Evolutionary conservation across 2,797 vertebrate genomes (phyloP).

Genomic region (Euthynnus affinis): DNA sequence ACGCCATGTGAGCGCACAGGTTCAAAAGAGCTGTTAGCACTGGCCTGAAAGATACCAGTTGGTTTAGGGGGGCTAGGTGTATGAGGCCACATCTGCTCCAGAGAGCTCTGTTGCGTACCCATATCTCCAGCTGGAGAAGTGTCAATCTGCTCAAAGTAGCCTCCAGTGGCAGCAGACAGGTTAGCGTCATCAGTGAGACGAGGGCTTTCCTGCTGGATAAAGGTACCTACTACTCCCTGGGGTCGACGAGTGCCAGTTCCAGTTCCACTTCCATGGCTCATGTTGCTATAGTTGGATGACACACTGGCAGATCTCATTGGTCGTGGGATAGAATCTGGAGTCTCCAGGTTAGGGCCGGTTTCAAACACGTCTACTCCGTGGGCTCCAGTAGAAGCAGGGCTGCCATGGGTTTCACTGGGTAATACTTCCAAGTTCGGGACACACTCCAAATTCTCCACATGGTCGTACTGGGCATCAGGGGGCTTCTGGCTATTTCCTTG

Average conservation of each 20-base stretch:
- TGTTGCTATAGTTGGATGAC: constrained; percentile 91
- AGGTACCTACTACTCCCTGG: constrained; percentile 90
- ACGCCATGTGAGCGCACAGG: constrained; percentile 93
- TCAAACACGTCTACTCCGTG: constrained; percentile 80
- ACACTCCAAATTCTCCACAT: constrained; percentile 94
- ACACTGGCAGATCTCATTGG: constrained; percentile 90
- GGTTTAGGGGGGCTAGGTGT: constrained; percentile 97
- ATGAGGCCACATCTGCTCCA: constrained; percentile 81
- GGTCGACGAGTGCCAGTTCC: constrained; percentile 82
- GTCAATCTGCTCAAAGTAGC: constrained; percentile 97
- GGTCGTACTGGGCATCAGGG: constrained; percentile 84
- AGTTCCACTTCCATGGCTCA: constrained; percentile 89
- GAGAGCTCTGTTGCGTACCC: constrained; percentile 52
- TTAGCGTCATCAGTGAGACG: constrained; percentile 87
- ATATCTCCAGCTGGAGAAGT: constrained; percentile 89
- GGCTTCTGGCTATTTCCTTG: constrained; percentile 57
- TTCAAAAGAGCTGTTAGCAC: constrained; percentile 98
- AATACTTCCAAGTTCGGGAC: constrained; percentile 95
- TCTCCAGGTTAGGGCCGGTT: constrained; percentile 90
- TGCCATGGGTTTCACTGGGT: constrained; percentile 85
- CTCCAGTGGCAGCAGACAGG: constrained; percentile 73
- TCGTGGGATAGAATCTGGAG: constrained; percentile 84
- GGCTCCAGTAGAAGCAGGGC: constrained; percentile 65
- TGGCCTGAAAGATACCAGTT: constrained; percentile 94
- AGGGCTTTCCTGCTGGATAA: constrained; percentile 97